phyloP scores from a whole-genome alignment of 2,888 invertebrate species.

The Polydrusus tereticollis region DNA sequence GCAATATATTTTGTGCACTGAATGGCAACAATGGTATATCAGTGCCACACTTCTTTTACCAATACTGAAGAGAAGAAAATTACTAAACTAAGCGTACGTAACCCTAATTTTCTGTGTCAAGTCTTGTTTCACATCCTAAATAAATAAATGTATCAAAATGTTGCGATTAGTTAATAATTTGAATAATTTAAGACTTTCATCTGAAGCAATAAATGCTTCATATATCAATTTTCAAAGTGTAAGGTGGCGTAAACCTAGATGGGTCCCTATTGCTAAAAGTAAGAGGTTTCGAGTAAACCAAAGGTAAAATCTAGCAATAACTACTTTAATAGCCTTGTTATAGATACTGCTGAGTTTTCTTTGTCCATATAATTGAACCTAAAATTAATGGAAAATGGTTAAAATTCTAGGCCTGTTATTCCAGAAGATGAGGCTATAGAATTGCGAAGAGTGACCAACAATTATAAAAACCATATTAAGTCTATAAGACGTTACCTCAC shows the following conservation, averaged over 20 bases:
- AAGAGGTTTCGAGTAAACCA: constrained; percentile 81
- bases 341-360: no score
- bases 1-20: no score
- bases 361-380: no score
- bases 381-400: no score
- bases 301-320: constrained; percentile 52
- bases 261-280: constrained; percentile 84
- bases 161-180: constrained; percentile 48
- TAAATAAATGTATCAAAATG: constrained; percentile 46
- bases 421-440: constrained; percentile 77
- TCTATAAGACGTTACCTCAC: constrained; percentile 64
- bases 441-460: constrained; percentile 76
- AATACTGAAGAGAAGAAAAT: no score
- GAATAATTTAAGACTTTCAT: constrained; percentile 18
- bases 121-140: no score
- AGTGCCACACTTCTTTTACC: no score
- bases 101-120: background rate
- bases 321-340: no score
- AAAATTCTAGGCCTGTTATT: constrained; percentile 66
- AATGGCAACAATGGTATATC: no score
- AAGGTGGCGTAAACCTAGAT: constrained; percentile 82
- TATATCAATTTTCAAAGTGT: constrained; percentile 58
- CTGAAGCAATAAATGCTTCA: constrained; percentile 10
- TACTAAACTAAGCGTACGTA: no score
- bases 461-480: constrained; percentile 74